A percentile compares a stretch with the other conserved stretches of the same genome.
phyloP scores from a whole-genome alignment of 2,888 invertebrate genomes.

The Phorcus lineatus region DNA sequence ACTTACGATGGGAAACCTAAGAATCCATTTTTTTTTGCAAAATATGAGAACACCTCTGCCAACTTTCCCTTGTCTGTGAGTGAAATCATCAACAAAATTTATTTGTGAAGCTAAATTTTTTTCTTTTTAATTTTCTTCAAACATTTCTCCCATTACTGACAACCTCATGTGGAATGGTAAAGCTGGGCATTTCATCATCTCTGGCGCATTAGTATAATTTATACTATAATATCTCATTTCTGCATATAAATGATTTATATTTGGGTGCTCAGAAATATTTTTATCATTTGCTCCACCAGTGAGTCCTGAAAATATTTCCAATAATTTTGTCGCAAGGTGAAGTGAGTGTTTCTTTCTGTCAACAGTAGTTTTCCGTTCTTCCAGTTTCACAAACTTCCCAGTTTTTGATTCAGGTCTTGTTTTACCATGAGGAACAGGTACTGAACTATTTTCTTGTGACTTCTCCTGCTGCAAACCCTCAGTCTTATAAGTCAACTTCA shows the following conservation, averaged over 20 bases:
- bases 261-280: constrained; percentile 32
- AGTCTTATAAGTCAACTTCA: not conserved
- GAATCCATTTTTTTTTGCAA: no score
- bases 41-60: no score
- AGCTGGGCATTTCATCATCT: constrained; percentile 85
- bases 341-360: constrained; percentile 31
- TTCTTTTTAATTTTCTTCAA: constrained; percentile 35
- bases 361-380: constrained; percentile 26
- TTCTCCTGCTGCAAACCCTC: not conserved
- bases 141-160: constrained; percentile 88
- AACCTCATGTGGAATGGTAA: constrained; percentile 87
- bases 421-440: not conserved
- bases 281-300: not conserved
- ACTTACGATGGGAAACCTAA: no score
- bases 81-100: no score
- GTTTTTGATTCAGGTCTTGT: not conserved
- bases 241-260: constrained; percentile 44
- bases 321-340: constrained; percentile 1
- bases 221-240: constrained; percentile 53
- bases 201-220: constrained; percentile 50
- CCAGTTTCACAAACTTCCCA: constrained; percentile 24
- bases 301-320: not conserved
- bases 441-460: not conserved
- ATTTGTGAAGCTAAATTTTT: no score
- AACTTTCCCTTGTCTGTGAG: no score